phyloP scores from a whole-genome alignment of 2,113 vertebrate genomes.

The Lethenteron reissneri region DNA sequence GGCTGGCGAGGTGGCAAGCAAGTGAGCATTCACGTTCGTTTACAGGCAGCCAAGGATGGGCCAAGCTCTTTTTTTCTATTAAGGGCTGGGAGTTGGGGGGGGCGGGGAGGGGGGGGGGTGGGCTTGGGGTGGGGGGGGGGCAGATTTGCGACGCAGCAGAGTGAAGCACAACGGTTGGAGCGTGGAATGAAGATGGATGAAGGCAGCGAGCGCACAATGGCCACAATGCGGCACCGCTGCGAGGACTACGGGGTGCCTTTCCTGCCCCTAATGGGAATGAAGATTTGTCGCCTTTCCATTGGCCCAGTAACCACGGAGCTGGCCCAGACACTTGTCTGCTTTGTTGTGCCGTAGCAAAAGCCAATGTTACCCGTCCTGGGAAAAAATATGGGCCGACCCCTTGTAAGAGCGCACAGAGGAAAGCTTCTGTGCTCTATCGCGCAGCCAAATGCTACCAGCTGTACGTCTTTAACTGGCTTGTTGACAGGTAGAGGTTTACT shows the following conservation, averaged over 20 bases:
- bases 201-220: neutral
- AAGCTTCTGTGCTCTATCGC: no score
- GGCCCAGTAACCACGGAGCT: constrained; percentile 1
- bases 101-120: neutral
- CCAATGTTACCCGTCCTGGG: constrained; percentile 6
- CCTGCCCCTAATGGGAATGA: constrained; percentile 1
- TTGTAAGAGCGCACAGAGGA: neutral
- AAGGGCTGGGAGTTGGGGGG: neutral
- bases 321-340: constrained; percentile 3
- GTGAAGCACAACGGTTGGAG: no score
- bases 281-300: constrained; percentile 5
- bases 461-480: no score
- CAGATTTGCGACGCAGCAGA: neutral
- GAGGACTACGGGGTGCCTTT: neutral
- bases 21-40: no score
- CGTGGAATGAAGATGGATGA: constrained; percentile 1
- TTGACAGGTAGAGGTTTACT: no score
- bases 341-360: neutral
- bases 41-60: no score
- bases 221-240: constrained; percentile 1
- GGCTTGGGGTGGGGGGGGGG: neutral
- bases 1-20: no score
- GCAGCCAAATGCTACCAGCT: no score
- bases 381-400: neutral
- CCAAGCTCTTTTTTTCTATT: neutral